Conservation (phyloP, 2,113 vertebrate species). For the Amblyopsis rosae region DNA sequence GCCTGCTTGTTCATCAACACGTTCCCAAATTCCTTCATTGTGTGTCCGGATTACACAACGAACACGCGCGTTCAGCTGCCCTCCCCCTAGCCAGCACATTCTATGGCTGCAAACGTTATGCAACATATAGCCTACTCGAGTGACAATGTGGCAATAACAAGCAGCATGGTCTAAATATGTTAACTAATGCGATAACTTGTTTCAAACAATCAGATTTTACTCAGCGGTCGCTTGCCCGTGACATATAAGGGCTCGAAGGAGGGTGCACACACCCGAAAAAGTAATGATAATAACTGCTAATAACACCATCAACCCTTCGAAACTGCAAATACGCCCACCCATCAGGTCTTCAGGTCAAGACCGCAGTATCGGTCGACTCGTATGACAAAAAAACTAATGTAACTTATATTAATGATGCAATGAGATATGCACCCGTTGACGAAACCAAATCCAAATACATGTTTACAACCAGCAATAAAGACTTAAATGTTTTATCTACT, state of each 20-base stretch:
- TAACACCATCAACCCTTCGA: too few species aligned
- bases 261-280: constrained; percentile 35
- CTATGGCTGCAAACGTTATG: constrained; percentile 79
- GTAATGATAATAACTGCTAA: not conserved
- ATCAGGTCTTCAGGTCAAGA: constrained; percentile 43
- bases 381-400: not conserved
- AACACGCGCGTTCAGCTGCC: constrained; percentile 64
- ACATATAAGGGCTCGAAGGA: constrained; percentile 22
- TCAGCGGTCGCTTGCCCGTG: constrained; percentile 43
- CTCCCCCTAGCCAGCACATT: constrained; percentile 71
- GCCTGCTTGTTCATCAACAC: constrained; percentile 19
- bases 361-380: constrained; percentile 15
- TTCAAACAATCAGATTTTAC: not conserved
- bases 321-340: constrained; percentile 4
- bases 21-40: constrained; percentile 80
- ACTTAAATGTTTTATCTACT: too few species aligned
- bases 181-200: too few species aligned
- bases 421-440: too few species aligned
- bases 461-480: too few species aligned
- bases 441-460: too few species aligned
- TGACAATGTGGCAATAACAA: constrained; percentile 48
- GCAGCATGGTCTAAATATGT: too few species aligned
- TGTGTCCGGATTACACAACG: constrained; percentile 80
- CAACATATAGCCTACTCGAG: constrained; percentile 47
- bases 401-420: too few species aligned